These are phyloP conservation scores for Notolabrus celidotus DNA, from an alignment of 2,797 vertebrate genomes.

Conservation along the genomic window DNA sequence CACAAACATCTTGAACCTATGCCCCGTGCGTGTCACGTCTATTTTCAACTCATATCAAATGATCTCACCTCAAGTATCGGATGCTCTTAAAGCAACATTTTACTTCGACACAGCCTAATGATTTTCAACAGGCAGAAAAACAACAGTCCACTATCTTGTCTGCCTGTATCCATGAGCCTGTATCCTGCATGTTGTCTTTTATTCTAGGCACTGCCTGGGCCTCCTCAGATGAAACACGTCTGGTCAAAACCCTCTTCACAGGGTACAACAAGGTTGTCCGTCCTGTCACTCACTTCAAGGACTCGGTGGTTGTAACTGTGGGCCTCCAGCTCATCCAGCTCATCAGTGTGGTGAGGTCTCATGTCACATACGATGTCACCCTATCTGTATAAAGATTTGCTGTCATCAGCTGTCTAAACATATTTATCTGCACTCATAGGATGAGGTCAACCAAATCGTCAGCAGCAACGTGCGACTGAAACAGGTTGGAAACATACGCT, in stretches of 20 bases:
- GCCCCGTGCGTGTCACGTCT: slow-evolving; percentile 32
- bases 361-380: not conserved
- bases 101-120: not conserved
- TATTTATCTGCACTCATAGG: slow-evolving; percentile 79
- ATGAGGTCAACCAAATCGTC: slow-evolving; percentile 98
- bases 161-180: not conserved
- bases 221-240: slow-evolving; percentile 88
- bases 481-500: slow-evolving; percentile 84
- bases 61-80: slow-evolving; percentile 31
- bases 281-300: slow-evolving; percentile 90
- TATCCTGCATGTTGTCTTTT: not conserved
- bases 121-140: slow-evolving; percentile 21
- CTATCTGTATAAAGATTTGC: slow-evolving; percentile 7
- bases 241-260: slow-evolving; percentile 88
- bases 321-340: slow-evolving; percentile 97
- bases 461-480: slow-evolving; percentile 94
- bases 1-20: slow-evolving; percentile 17
- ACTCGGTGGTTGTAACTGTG: slow-evolving; percentile 89
- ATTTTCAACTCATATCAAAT: slow-evolving; percentile 55
- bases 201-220: slow-evolving; percentile 75
- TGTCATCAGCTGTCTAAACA: slow-evolving; percentile 44
- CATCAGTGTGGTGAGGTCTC: slow-evolving; percentile 92
- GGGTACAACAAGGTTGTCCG: slow-evolving; percentile 92
- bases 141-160: not conserved
- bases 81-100: slow-evolving; percentile 49